Base-by-base conservation (phyloP, 2,797 vertebrate genomes). In the Phylloscopus collybita region DNA sequence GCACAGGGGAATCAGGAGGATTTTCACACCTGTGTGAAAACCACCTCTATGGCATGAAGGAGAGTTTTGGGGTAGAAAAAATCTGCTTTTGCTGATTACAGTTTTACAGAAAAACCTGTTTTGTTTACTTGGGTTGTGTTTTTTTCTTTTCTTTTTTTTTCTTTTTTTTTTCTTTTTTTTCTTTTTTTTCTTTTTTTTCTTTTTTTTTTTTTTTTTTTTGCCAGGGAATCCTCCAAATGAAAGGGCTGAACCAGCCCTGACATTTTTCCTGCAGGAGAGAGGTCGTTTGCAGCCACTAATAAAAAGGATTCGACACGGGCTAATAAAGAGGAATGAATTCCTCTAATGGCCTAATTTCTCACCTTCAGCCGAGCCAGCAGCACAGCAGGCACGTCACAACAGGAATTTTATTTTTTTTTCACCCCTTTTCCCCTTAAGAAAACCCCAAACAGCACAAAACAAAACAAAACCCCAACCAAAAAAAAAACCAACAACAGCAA, bases 271-370 rank as follows among this genome's bases (percentile, higher is more conserved):
- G 97, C 97, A 97, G 96, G 96, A 98, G 97, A 97, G 97, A 97
- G 97, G 98, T 98, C 97, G 66, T 97, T 98, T 86, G 83, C 97
- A 98, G 97, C 96, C 97, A 91, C 98, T 98, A 98, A 98, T 98
- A 98, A 98, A 98, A 98, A 97, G 97, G 98, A 98, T 98, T 98
- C 93, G 93, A 98, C 98, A 97, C 42, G 78, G 97, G 96, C 97
- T 98, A 98, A 98, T 98, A 98, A 98, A 98, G 97, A 97, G 97
- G 97, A 98, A 98, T 98, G 95, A 98, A 98, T 98, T 98, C 97
- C 96, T 98, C 97, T 98, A 98, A 98, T 97, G 97, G 97, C 95
- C 97, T 98, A 96, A 97, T 98, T 97, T 97, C 97, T 95, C 97
- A 97, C 97, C 97, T 98, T 98, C 97, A 97, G 97, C 97, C 16